Percentiles rank a stretch among this genome's conserved stretches.
phyloP scores from a whole-genome alignment of 2,797 vertebrate genomes.

The Alfaro cultratus region DNA sequence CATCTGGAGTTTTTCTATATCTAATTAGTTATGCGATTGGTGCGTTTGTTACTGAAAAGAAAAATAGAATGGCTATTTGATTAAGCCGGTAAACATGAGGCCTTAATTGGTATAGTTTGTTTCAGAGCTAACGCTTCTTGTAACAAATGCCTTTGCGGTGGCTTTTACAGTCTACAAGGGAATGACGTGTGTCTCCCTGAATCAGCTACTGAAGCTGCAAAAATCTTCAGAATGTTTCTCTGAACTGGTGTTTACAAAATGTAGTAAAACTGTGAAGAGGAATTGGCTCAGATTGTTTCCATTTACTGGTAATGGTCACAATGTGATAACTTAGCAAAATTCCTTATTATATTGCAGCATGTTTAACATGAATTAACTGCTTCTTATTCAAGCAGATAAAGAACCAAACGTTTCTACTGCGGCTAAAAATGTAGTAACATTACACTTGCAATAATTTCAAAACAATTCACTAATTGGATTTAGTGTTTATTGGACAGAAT shows the following conservation, averaged over 20 bases:
- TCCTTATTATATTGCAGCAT: neutral
- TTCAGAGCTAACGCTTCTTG: neutral
- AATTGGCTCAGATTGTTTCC: neutral
- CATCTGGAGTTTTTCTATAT: conserved; percentile 25
- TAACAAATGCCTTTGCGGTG: neutral
- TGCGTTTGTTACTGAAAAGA: conserved; percentile 34
- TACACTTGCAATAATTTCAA: neutral
- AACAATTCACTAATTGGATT: neutral
- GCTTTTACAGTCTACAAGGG: too few species aligned
- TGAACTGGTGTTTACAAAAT: conserved; percentile 3
- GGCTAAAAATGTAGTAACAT: neutral
- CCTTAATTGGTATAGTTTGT: conserved; percentile 6
- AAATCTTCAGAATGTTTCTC: conserved; percentile 14
- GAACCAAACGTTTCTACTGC: neutral
- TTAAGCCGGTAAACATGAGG: conserved; percentile 22
- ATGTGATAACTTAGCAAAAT: neutral
- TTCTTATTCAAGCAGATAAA: neutral
- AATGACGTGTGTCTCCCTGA: too few species aligned
- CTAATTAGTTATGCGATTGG: conserved; percentile 51
- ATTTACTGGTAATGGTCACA: neutral
- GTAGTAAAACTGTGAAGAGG: neutral
- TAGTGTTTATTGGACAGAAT: neutral
- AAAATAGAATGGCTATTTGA: conserved; percentile 14
- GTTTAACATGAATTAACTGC: neutral
- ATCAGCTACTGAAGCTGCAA: neutral